Conservation (phyloP, 37 sponge, comb jelly and placozoan species). For the Eunapius fragilis region DNA sequence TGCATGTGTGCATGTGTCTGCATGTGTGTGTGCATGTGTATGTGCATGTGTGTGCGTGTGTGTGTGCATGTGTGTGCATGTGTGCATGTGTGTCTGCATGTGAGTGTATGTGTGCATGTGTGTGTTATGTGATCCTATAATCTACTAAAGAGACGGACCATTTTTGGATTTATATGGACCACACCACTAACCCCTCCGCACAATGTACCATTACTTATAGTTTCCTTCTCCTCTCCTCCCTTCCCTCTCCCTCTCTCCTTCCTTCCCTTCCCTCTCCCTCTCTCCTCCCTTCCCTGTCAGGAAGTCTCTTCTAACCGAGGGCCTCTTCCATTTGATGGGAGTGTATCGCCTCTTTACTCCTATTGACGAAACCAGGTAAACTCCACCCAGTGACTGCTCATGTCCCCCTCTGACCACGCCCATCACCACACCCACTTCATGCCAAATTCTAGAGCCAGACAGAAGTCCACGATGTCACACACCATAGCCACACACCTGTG, state of each 20-base stretch:
- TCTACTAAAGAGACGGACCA: no score
- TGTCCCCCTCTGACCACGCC: background rate
- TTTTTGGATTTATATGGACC: no score
- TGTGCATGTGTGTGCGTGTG: no score
- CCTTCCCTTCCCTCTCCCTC: background rate
- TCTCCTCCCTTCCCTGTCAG: background rate
- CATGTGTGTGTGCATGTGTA: no score
- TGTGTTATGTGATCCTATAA: no score
- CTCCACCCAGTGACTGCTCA: no score
- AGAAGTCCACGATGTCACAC: background rate
- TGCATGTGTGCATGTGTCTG: no score
- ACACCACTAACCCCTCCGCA: background rate
- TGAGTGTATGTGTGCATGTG: no score
- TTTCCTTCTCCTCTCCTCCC: no score
- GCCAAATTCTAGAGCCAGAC: background rate
- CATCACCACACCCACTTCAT: background rate
- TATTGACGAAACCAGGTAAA: conserved; percentile 24
- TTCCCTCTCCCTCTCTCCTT: background rate
- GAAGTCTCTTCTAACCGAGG: conserved; percentile 52
- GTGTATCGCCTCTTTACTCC: conserved; percentile 54
- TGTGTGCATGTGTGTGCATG: no score
- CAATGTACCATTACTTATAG: background rate
- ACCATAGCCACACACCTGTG: background rate
- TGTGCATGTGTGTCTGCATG: no score
- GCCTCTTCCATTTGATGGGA: conserved; percentile 43